Conservation (phyloP, 2,888 invertebrate species). For the Sphaeridia pumilis region DNA sequence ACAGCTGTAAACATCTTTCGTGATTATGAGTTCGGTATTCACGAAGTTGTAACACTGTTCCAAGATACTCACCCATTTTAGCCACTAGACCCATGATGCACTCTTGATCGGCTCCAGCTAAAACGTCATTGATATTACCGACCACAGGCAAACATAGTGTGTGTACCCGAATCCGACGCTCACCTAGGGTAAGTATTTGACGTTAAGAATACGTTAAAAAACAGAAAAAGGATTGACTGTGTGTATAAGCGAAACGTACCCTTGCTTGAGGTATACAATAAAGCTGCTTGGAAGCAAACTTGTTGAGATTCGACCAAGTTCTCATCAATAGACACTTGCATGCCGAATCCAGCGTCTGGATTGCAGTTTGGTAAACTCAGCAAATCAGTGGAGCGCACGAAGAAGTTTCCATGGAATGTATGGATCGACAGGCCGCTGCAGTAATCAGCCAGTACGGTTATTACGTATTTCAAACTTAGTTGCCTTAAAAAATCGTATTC, state of each 20-base stretch:
- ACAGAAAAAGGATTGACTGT: too few relatives aligned
- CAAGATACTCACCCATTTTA: constrained; percentile 94
- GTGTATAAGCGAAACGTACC: constrained; percentile 44
- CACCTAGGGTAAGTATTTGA: constrained; percentile 47
- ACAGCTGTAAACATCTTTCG: constrained; percentile 70
- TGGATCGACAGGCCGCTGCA: constrained; percentile 83
- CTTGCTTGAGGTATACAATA: constrained; percentile 90
- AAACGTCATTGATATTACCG: constrained; percentile 67
- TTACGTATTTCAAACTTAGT: too few relatives aligned
- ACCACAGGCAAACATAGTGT: constrained; percentile 89
- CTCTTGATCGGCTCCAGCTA: constrained; percentile 83
- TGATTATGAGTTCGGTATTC: too few relatives aligned
- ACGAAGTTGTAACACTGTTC: too few relatives aligned
- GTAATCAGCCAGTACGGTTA: too few relatives aligned
- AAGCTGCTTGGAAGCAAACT: constrained; percentile 94
- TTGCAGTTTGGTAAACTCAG: constrained; percentile 92
- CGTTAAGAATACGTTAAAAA: too few relatives aligned
- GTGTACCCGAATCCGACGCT: constrained; percentile 92
- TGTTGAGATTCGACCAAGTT: constrained; percentile 69
- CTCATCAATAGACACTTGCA: constrained; percentile 94
- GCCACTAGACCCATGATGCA: constrained; percentile 81
- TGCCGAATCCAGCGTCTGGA: constrained; percentile 95
- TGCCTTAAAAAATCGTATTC: too few relatives aligned
- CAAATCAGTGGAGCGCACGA: constrained; percentile 93
- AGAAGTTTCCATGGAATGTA: constrained; percentile 99